Base-by-base conservation (phyloP, 2,113 vertebrate genomes). In the Anoplopoma fimbria region DNA sequence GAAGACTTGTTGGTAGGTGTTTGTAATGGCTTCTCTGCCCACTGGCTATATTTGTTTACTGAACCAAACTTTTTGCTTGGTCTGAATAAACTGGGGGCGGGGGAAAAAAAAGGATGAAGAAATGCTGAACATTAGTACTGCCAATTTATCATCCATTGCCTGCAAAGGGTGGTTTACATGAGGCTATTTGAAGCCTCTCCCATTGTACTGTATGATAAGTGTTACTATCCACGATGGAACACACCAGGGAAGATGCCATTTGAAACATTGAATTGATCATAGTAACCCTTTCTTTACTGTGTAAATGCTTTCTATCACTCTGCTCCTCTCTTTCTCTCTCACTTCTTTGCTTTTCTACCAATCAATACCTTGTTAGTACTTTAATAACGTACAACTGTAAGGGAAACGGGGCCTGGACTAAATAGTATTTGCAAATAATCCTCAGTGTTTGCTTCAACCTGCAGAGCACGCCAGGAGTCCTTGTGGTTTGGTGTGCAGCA, bases 291-390 rank as follows among this genome's bases (percentile, higher is more conserved):
- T 82, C 78, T 82, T 81, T 82, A 89, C 77, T 80, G 74, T 91
- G 87, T 89, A 91, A 87, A 88, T 91, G 91, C 82, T 90, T 84
- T 92, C 69, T 82, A 53, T 76, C 65, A 75, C 87, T 68, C 75
- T 71, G 25, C 75, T 70, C 62, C 61, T 87, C 58, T 87, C 42
- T 79, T 49, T 71, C 70, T 79, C 53, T 69, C 57, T 61, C 69
- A 61, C 62, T 84, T 77, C n/a, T 58, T 72, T 83, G 86, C 13
- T 69, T 82, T 86, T 74, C 69, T 76, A 81, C 67, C 60, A 83
- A 87, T 93, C 91, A 86, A 92, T 91, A 94, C 86, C 81, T 93
- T 74, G 64, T 93, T 93, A 83, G 90, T 94, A 88, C 88, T 92
- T 93, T 87, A 79, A 90, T 87, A 89, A 89, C 82, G 89, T 77